phyloP scores from a whole-genome alignment of 2,888 invertebrate species.

The Thera britannica region DNA sequence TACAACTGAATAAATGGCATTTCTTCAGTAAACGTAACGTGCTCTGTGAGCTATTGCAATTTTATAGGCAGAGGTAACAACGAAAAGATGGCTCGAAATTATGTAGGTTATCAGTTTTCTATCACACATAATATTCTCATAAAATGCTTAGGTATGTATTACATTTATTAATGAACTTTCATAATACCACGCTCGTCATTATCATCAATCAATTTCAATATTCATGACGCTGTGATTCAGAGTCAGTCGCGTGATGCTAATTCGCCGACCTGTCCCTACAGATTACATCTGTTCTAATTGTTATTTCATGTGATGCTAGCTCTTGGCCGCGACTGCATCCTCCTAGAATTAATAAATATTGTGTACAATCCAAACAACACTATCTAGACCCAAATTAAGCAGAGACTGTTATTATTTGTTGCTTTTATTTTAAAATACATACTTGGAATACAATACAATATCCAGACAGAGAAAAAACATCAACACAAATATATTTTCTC shows the following conservation, averaged over 20 bases:
- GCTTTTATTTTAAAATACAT: no score
- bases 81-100: no score
- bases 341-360: not conserved
- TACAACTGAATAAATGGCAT: no score
- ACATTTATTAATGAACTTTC: not conserved
- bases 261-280: constrained; percentile 36
- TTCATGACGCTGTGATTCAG: constrained; percentile 40
- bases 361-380: no score
- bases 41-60: no score
- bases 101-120: not conserved
- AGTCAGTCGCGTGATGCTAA: constrained; percentile 34
- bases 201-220: constrained; percentile 41
- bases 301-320: constrained; percentile 30
- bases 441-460: no score
- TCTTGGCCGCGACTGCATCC: not conserved
- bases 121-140: not conserved
- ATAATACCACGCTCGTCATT: constrained; percentile 18
- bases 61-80: no score
- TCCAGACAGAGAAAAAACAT: no score
- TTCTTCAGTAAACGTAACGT: no score
- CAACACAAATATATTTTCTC: no score
- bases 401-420: no score
- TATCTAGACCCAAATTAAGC: no score
- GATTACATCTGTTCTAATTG: constrained; percentile 43
- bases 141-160: not conserved